These are phyloP conservation scores for Nemotelus pantherinus DNA, from an alignment of 2,888 invertebrate species.

Conservation along the genomic window DNA sequence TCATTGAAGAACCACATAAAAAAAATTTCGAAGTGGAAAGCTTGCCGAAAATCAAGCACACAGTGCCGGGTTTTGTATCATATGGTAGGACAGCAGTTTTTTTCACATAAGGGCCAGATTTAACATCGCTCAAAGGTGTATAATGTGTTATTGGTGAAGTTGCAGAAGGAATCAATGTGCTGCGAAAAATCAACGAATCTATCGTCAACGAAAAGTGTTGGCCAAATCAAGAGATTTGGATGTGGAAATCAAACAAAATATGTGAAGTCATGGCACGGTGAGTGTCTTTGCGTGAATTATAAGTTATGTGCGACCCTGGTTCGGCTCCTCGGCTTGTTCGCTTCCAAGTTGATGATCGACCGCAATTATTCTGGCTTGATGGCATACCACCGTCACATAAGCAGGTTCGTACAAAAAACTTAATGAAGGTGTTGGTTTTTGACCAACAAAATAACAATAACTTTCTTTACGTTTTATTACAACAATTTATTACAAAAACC, in stretches of 20 bases:
- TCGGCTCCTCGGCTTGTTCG: no score
- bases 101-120: constrained; percentile 89
- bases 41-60: constrained; percentile 91
- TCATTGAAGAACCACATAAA: constrained; percentile 86
- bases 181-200: constrained; percentile 90
- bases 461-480: no score
- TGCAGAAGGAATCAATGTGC: constrained; percentile 82
- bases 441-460: no score
- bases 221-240: constrained; percentile 94
- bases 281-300: no score
- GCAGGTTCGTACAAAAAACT: no score
- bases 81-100: constrained; percentile 94
- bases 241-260: constrained; percentile 60
- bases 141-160: constrained; percentile 98
- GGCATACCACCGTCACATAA: no score
- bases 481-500: no score
- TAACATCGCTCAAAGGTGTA: constrained; percentile 87
- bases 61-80: constrained; percentile 87
- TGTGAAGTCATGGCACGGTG: no score
- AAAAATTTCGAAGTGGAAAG: constrained; percentile 91
- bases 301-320: no score
- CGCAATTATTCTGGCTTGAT: no score
- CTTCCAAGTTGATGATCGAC: no score
- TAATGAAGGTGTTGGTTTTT: no score
- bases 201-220: constrained; percentile 90